phyloP scores from a whole-genome alignment of 2,113 vertebrate species.

The Aegotheles bennettii region DNA sequence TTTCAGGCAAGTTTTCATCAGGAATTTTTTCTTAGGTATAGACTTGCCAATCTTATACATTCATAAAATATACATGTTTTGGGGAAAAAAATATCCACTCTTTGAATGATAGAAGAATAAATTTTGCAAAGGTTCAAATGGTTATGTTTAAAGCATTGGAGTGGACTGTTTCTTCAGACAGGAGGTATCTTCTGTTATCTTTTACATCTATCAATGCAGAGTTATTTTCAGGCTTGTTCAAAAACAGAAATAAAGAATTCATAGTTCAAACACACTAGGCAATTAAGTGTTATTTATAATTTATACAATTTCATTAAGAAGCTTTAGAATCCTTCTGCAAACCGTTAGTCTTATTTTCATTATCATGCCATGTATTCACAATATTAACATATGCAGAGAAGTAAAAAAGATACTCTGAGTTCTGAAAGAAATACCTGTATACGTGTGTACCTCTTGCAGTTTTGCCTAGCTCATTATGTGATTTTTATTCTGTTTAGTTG shows the following conservation, averaged over 20 bases:
- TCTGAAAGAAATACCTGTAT: neutral
- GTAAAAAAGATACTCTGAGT: neutral
- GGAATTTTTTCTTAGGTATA: neutral
- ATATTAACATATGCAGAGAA: neutral
- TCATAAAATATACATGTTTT: neutral
- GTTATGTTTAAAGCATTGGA: neutral
- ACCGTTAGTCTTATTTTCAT: neutral
- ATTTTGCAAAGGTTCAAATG: neutral
- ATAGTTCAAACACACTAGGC: neutral
- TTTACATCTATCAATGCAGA: neutral
- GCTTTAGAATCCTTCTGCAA: neutral
- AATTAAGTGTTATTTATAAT: neutral
- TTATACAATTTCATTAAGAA: neutral
- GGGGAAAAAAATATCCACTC: neutral
- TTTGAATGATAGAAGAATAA: neutral
- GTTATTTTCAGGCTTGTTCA: neutral
- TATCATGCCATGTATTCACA: neutral
- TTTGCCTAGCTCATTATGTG: neutral
- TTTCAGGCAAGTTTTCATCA: neutral
- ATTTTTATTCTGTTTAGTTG: neutral
- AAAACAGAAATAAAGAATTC: neutral
- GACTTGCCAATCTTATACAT: neutral
- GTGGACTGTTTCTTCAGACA: neutral
- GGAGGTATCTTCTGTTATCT: neutral
- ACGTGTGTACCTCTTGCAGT: neutral